Evolutionary conservation across 2,113 vertebrate genomes (phyloP).

Genomic region (Mugil cephalus): DNA sequence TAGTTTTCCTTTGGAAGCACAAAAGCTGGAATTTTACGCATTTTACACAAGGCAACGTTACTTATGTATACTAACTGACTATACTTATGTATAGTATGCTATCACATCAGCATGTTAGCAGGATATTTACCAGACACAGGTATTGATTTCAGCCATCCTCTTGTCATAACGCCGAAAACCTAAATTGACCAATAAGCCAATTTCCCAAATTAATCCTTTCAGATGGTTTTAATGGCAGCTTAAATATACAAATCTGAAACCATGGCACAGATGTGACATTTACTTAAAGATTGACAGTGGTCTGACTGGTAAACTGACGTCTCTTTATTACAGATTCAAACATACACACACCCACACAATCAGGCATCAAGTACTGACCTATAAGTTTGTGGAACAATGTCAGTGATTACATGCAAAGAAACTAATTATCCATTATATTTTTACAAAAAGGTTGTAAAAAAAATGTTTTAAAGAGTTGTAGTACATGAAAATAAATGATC

Average conservation of each 20-base stretch:
- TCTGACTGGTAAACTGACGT: not conserved
- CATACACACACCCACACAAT: not conserved
- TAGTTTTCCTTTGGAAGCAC: too few relatives aligned
- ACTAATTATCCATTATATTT: not conserved
- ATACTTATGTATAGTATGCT: too few relatives aligned
- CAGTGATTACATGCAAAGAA: not conserved
- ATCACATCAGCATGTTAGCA: constrained; percentile 20
- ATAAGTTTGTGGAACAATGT: not conserved
- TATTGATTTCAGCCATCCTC: constrained; percentile 54
- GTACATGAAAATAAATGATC: not conserved
- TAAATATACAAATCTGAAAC: constrained; percentile 21
- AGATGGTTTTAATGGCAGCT: constrained; percentile 52
- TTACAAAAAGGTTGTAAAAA: not conserved
- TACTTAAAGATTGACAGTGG: not conserved
- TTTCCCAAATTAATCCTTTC: constrained; percentile 47
- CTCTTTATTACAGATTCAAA: constrained; percentile 18
- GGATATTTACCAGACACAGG: constrained; percentile 23
- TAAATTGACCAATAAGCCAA: constrained; percentile 64
- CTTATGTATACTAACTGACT: too few relatives aligned
- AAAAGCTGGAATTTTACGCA: too few relatives aligned
- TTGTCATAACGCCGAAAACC: constrained; percentile 54
- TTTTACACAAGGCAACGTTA: too few relatives aligned
- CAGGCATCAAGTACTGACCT: too few relatives aligned
- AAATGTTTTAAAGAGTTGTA: not conserved
- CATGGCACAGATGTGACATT: constrained; percentile 13